Evolutionary conservation across 2,113 vertebrate species (phyloP), one percentile per base, ranked within the genome.

Genomic region (Oryzias woworae): DNA sequence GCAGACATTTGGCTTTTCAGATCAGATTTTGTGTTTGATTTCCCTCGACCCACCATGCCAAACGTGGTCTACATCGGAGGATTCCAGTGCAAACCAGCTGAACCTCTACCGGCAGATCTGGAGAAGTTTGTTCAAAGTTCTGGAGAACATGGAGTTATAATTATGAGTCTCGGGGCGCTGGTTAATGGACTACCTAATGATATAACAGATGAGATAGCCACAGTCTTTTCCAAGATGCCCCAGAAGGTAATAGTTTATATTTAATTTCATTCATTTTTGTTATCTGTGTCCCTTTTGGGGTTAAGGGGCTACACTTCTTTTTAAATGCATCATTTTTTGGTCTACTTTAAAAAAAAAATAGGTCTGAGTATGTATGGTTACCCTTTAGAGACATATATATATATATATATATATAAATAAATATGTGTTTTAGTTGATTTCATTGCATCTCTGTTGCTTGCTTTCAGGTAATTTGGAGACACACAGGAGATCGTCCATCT

Each of bases 1-100:
- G 90, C 92, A 12, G 92, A 92, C 77, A 86, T 92, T 63, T 90
- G 87, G 90, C 78, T 91, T 18, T 88, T 89, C 56, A 85, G 90
- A 53, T 82, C 83, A 3, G 86, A 91, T 22, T 61, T 61, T 24
- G 58, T 61, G 18, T 61, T 61, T 42, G 58, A 61, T 0, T 61
- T 61, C 31, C 58, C 58, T 16, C 58, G 58, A 20, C 58, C 58
- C 36, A 61, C 58, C 15, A 61, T 61, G 58, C 58, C 58, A 50
- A 61, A 61, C 28, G 28, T 49, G 36, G 28, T 61, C 28, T 61
- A 61, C 47, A 51, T 90, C 0, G 87, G 87, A 23, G 90, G 90
- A 13, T 91, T 88, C 52, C 90, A 91, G 66, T 89, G 87, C 58
- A 89, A 88, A 67, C 78, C 78, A 3, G 68, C 81, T 4, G 69